A percentile compares a stretch with the other conserved stretches of the same genome.
phyloP scores from a whole-genome alignment of 2,888 invertebrate genomes.

The Standfussiana lucernea region DNA sequence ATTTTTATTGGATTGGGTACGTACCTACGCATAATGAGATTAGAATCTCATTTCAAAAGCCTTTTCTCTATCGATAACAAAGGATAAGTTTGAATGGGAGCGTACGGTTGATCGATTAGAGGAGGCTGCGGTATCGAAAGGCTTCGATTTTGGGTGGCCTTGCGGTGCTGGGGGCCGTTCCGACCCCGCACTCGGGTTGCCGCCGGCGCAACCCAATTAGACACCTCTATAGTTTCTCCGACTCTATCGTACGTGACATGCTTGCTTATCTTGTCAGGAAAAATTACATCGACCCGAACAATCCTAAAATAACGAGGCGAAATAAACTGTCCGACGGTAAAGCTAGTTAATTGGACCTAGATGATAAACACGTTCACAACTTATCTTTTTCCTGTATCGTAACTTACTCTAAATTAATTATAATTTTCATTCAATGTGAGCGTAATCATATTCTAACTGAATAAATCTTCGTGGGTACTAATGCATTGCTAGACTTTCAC shows the following conservation, averaged over 20 bases:
- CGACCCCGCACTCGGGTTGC: constrained; percentile 46
- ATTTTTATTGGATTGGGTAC: constrained; percentile 65
- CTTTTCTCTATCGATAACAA: constrained; percentile 69
- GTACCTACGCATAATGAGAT: constrained; percentile 65
- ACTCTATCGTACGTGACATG: constrained; percentile 58
- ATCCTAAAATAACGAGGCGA: constrained; percentile 52
- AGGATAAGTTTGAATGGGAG: constrained; percentile 66
- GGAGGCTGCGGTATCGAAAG: constrained; percentile 48
- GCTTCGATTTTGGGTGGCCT: constrained; percentile 51
- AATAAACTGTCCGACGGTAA: constrained; percentile 41
- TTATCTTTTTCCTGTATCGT: constrained; percentile 17
- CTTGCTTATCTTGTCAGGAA: constrained; percentile 51
- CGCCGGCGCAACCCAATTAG: constrained; percentile 62
- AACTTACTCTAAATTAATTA: constrained; percentile 9
- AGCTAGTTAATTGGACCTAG: constrained; percentile 51
- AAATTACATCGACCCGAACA: constrained; percentile 52
- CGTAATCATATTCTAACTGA: constrained; percentile 10
- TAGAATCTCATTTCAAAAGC: constrained; percentile 67
- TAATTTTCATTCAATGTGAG: constrained; percentile 3
- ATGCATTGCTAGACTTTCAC: constrained; percentile 34
- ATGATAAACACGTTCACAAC: constrained; percentile 43
- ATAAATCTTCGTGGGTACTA: constrained; percentile 17
- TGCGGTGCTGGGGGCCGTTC: constrained; percentile 34
- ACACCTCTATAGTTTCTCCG: constrained; percentile 55
- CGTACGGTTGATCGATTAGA: constrained; percentile 66